These are phyloP conservation scores for Saccostrea echinata DNA, from an alignment of 1,140 invertebrate species.

Conservation along the genomic window DNA sequence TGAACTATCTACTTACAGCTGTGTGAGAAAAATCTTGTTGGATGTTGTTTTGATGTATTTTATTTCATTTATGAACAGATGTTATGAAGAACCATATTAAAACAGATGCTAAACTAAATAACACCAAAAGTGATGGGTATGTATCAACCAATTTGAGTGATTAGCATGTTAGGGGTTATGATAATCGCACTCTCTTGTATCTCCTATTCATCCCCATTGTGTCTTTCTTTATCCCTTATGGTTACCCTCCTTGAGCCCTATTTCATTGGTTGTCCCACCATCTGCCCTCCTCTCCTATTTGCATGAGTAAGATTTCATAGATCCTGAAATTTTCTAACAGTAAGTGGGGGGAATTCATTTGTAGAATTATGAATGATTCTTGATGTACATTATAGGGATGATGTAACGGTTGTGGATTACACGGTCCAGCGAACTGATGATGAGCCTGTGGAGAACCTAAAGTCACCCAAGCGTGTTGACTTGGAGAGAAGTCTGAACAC, in stretches of 20 bases:
- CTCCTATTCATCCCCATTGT: not conserved
- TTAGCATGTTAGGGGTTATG: not conserved
- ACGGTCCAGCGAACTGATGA: conserved; percentile 39
- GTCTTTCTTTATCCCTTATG: not conserved
- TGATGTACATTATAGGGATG: conserved; percentile 29
- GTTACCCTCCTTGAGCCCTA: not conserved
- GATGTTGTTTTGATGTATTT: not conserved
- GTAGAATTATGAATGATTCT: no score
- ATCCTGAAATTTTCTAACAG: not conserved
- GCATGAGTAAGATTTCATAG: not conserved
- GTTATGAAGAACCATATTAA: conserved; percentile 39
- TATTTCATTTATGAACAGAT: not conserved
- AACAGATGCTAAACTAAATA: conserved; percentile 1
- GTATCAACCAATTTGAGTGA: not conserved
- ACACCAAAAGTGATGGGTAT: conserved; percentile 13
- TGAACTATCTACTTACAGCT: no score
- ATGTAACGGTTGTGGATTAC: conserved; percentile 51
- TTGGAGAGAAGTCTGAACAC: conserved; percentile 36
- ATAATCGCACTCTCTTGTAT: not conserved
- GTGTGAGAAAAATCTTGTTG: not conserved
- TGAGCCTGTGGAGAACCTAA: conserved; percentile 47
- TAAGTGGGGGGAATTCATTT: not conserved
- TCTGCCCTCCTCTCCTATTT: not conserved
- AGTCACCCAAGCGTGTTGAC: conserved; percentile 37
- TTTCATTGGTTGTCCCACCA: not conserved